Percentiles rank a stretch among this genome's conserved stretches.
phyloP scores from a whole-genome alignment of 1,140 invertebrate genomes.

The Drosophila melanica region DNA sequence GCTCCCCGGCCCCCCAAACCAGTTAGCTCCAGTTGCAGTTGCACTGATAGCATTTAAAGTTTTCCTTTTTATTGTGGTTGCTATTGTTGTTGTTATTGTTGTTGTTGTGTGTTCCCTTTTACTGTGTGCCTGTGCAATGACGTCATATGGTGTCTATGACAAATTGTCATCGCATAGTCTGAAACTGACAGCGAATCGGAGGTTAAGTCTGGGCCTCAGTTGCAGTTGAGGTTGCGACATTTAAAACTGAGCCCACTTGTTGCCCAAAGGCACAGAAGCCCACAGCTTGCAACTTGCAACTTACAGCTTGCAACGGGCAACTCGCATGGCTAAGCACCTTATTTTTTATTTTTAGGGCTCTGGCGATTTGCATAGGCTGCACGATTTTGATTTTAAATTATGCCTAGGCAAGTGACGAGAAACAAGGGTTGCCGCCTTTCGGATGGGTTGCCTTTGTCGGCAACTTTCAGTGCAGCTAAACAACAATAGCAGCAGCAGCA shows the following conservation, averaged over 20 bases:
- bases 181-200: not conserved
- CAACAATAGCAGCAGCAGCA: slow-evolving; percentile 11
- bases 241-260: slow-evolving; percentile 53
- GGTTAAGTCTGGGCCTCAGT: not conserved
- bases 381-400: slow-evolving; percentile 66
- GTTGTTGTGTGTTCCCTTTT: not conserved
- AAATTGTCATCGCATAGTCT: slow-evolving; percentile 27
- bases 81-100: no score
- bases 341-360: slow-evolving; percentile 50
- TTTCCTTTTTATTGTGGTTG: not conserved
- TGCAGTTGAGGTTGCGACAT: slow-evolving; percentile 1
- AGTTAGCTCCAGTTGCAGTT: slow-evolving; percentile 32
- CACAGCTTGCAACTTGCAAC: slow-evolving; percentile 9
- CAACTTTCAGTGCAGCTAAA: slow-evolving; percentile 17
- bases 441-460: slow-evolving; percentile 61
- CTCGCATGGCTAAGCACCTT: slow-evolving; percentile 67
- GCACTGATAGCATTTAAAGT: slow-evolving; percentile 1
- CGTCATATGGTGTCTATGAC: slow-evolving; percentile 53
- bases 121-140: slow-evolving; percentile 34
- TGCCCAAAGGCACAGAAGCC: slow-evolving; percentile 34
- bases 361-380: slow-evolving; percentile 70
- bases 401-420: slow-evolving; percentile 42
- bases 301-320: slow-evolving; percentile 15
- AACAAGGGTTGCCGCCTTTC: slow-evolving; percentile 21
- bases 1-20: not conserved